Percentiles rank a stretch among this genome's conserved stretches.
Evolutionary conservation across 2,797 vertebrate species (phyloP).

Genomic region (Poeciliopsis presidionis): DNA sequence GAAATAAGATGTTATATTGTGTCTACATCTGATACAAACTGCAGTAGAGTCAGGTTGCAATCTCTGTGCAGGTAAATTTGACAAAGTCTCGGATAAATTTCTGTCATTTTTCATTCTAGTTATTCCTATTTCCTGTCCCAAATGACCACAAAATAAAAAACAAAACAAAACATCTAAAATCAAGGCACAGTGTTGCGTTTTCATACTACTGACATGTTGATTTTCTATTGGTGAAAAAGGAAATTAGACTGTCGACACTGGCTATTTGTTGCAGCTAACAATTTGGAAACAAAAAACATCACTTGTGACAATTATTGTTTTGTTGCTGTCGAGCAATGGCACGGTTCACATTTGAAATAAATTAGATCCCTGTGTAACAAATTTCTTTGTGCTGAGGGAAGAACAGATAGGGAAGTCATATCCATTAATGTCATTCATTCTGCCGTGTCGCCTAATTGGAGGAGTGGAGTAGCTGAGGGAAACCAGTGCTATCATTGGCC

Average conservation of each 20-base stretch:
- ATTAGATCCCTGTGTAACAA: slow-evolving; percentile 60
- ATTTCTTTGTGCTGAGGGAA: slow-evolving; percentile 57
- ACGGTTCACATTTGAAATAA: slow-evolving; percentile 67
- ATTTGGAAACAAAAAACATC: slow-evolving; percentile 45
- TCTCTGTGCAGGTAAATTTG: background rate
- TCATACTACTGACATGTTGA: slow-evolving; percentile 23
- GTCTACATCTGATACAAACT: background rate
- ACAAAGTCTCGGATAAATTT: background rate
- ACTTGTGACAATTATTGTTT: slow-evolving; percentile 63
- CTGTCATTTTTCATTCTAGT: background rate
- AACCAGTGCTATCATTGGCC: slow-evolving; percentile 28
- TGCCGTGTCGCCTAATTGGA: slow-evolving; percentile 41
- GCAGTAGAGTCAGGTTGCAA: background rate
- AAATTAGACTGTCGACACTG: slow-evolving; percentile 62
- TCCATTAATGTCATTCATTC: slow-evolving; percentile 59
- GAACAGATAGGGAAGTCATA: slow-evolving; percentile 55
- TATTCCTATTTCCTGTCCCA: background rate
- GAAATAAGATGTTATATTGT: background rate
- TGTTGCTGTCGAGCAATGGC: slow-evolving; percentile 61
- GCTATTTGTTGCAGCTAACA: slow-evolving; percentile 64
- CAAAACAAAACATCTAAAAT: slow-evolving; percentile 36
- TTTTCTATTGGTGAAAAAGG: slow-evolving; percentile 38
- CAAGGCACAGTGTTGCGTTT: slow-evolving; percentile 15
- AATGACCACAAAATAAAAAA: background rate
- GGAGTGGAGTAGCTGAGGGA: slow-evolving; percentile 7